These are phyloP conservation scores for Pollenia griseotomentosa DNA, from an alignment of 2,888 invertebrate genomes.

Conservation along the genomic window DNA sequence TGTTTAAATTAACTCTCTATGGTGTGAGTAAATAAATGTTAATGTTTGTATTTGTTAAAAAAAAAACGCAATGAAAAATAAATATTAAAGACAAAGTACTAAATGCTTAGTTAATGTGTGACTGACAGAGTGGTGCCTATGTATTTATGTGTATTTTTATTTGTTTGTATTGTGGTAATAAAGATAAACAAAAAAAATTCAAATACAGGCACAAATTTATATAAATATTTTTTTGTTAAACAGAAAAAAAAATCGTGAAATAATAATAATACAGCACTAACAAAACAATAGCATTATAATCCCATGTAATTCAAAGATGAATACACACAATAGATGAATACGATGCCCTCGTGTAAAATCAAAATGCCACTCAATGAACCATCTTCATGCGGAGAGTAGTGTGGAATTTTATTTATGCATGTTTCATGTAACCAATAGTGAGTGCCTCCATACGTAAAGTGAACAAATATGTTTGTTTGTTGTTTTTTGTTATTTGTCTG, in stretches of 20 bases:
- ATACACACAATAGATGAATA: conserved; percentile 53
- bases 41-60: conserved; percentile 7
- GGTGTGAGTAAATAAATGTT: conserved; percentile 23
- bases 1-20: neutral
- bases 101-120: conserved; percentile 16
- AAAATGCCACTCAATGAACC: conserved; percentile 70
- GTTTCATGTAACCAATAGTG: conserved; percentile 34
- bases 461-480: neutral
- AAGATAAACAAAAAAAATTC: conserved; percentile 35
- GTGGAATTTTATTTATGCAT: conserved; percentile 56
- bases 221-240: conserved; percentile 12
- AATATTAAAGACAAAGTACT: conserved; percentile 31
- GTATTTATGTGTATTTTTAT: conserved; percentile 11
- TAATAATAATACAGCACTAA: conserved; percentile 23
- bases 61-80: conserved; percentile 11
- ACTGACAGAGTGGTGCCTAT: neutral
- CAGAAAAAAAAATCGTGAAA: conserved; percentile 13
- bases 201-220: conserved; percentile 12
- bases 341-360: conserved; percentile 68
- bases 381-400: conserved; percentile 40
- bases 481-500: neutral
- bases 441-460: neutral
- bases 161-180: conserved; percentile 38
- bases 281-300: conserved; percentile 43
- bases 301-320: conserved; percentile 43